Evolutionary conservation across 2,888 invertebrate species (phyloP), one percentile per base, ranked within the genome.

Genomic region (Belgica antarctica): DNA sequence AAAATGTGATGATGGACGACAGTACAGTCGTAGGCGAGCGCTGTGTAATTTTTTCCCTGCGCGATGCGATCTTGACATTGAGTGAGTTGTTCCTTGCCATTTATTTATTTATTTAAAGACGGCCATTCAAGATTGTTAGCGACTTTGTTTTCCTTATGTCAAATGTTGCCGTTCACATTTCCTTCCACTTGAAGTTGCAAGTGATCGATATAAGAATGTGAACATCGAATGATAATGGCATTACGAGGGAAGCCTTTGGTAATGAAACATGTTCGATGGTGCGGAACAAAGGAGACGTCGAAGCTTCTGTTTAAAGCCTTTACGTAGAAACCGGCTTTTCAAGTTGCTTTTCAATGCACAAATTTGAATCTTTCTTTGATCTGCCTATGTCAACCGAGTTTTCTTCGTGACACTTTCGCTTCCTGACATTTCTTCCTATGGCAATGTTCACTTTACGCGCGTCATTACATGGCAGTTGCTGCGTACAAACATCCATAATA

Each of bases 1-100:
- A 36, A 36, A 63, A 46, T 27, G 63, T 63, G 63, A 34, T 36
- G 36, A 24, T 61, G 61, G 28, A 61, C 31, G 8, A 27, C n/a
- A 41, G 41, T 31, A 31, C 10, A 62, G 36, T 63, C 63, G n/a
- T 46, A 41, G 41, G 63, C 17, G 12, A 62, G 31, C 34, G 10
- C 22, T 31, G 10, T 31, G 31, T 7, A 31, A 31, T 62, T 62
- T 31, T 15, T 31, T 10, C 34, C 2, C 34, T n/a, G 34, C 34
- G 8, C 15, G 12, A 1, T 22, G 8, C 15, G 12, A 1, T 19
- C 28, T 63, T 62, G 63, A 63, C 63, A 63, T 36, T 63, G 63
- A 25, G 2, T 22, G 46, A 63, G 3, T 62, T 62, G 7, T 15
- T 27, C 17, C 28, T 62, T 19, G 27, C 31, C 62, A 15, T 17